These are phyloP conservation scores for Carcharodon carcharias DNA, from an alignment of 2,797 vertebrate genomes.

Conservation along the genomic window DNA sequence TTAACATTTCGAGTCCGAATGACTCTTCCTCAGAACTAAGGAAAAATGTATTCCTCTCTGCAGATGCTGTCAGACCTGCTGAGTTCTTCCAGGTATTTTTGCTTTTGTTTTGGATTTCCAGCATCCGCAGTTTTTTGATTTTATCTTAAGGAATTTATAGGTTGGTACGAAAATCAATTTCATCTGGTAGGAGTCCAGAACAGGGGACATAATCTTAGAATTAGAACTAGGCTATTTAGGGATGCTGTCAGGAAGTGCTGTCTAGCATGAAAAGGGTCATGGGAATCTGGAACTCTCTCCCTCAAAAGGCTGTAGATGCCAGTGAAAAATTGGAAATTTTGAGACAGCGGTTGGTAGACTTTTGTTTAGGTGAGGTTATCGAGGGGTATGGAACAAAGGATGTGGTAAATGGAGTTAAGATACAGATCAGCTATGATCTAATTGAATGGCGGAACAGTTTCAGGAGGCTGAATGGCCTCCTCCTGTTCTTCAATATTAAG, in stretches of 20 bases:
- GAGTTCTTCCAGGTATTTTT: too few species aligned
- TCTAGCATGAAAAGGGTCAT: too few species aligned
- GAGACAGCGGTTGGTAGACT: not conserved
- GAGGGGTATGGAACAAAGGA: not conserved
- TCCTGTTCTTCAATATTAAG: not conserved
- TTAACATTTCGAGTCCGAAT: too few species aligned
- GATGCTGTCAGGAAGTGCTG: not conserved
- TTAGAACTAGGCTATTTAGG: not conserved
- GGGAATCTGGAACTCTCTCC: too few species aligned
- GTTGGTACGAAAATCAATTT: not conserved
- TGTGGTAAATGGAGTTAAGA: not conserved
- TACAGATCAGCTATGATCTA: not conserved
- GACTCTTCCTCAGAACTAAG: too few species aligned
- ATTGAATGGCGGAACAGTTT: not conserved
- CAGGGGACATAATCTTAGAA: not conserved
- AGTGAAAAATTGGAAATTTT: not conserved
- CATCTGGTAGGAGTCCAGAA: not conserved
- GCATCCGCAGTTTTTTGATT: too few species aligned
- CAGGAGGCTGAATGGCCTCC: not conserved
- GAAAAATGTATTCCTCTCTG: too few species aligned
- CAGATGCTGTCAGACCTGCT: too few species aligned
- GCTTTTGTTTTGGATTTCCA: too few species aligned
- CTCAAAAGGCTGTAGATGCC: not conserved
- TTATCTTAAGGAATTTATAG: not conserved
- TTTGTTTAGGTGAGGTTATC: not conserved